Evolutionary conservation across 2,888 invertebrate genomes (phyloP), one percentile per base, ranked within the genome.

Genomic region (Aricia artaxerxes): DNA sequence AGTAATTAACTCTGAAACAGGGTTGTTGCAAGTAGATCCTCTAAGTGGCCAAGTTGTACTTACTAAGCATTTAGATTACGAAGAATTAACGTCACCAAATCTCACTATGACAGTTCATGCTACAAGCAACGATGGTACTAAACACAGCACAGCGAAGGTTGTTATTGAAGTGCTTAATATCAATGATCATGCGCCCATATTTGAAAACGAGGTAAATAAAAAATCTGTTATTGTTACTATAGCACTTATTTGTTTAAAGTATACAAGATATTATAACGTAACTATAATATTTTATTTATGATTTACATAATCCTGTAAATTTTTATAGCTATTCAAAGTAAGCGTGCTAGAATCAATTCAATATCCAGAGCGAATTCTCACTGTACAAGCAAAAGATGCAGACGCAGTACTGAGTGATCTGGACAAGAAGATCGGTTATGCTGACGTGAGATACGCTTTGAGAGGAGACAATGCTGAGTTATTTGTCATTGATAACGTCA

Each of bases 141-240:
- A 96, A 81, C 95, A 95, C 86, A 96, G 96, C 72, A 95, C 95
- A 78, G 97, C 97, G 0, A 96, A 96, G 81, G 95, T 97, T 1
- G 95, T 96, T 72, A 95, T 97, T 40, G 95, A 96, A 82, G 96
- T 98, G 0, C 94, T 96, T 78, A 97, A 98, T 86, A 95, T 97
- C 0, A 98, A 98, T 86, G 98, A 98, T 85, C 97, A 98, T 87
- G 95, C 95, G 81, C 98, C 98, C 0, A 90, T 94, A 76, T 97
- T 97, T 87, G 95, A 95, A 78, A 95, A 96, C 84, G 94, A 95
- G 83, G 96, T 95, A 87, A 57, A 7, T 9, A 9, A 72, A 4
- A 31, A 49, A 49, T 1, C 2, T 11, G 11, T 49, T n/a, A 60
- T 60, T 60, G 16, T 60, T 60, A 60, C 60, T 6, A n/a, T 1